Conservation (phyloP, 2,113 vertebrate species). For the Neotragus pygmaeus region DNA sequence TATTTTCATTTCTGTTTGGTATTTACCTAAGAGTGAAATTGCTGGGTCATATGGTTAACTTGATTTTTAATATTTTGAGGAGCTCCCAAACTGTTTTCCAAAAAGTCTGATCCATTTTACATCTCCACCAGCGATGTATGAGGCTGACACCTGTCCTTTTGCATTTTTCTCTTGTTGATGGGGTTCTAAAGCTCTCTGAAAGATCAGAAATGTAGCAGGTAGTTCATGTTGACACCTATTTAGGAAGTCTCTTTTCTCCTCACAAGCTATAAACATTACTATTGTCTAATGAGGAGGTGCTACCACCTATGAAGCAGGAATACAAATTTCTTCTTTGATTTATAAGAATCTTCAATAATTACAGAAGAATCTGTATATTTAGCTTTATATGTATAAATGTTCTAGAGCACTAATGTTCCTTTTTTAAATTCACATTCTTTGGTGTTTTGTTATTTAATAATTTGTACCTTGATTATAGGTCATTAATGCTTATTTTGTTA, state of each 20-base stretch:
- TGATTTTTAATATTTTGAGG: background rate
- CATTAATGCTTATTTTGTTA: background rate
- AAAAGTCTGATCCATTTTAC: background rate
- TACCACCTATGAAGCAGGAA: background rate
- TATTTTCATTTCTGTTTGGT: slow-evolving; percentile 1
- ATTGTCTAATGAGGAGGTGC: slow-evolving; percentile 8
- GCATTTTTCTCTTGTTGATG: background rate
- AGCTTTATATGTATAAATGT: background rate
- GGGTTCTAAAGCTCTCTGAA: background rate
- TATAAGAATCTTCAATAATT: slow-evolving; percentile 9
- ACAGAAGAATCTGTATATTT: background rate
- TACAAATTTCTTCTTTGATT: slow-evolving; percentile 21
- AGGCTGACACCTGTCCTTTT: background rate
- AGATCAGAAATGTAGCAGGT: background rate
- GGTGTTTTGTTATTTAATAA: background rate
- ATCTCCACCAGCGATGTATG: background rate
- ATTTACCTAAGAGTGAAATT: background rate
- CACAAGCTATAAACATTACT: background rate
- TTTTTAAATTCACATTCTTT: background rate
- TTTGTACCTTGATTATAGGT: background rate
- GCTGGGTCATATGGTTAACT: background rate
- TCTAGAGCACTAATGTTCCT: background rate
- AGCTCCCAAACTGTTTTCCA: background rate
- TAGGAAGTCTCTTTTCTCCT: background rate
- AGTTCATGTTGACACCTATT: background rate